phyloP scores from a whole-genome alignment of 2,888 invertebrate genomes.

The Adelognathus sp. region DNA sequence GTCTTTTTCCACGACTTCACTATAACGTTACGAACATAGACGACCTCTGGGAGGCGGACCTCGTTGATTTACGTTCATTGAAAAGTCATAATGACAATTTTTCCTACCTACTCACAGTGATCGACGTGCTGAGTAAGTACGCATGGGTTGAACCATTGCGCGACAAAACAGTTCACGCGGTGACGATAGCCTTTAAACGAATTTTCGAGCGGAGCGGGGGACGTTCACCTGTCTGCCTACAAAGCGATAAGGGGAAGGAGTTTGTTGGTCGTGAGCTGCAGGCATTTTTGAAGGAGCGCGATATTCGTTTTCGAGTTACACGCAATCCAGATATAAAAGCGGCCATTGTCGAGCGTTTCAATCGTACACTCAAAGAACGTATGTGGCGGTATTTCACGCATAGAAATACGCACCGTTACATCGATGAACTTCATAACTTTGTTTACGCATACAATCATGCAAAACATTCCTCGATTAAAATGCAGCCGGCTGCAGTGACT shows the following conservation, averaged over 20 bases:
- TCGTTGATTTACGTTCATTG: constrained; percentile 33
- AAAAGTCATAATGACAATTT: constrained; percentile 50
- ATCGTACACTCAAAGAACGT: constrained; percentile 69
- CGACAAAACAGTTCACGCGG: constrained; percentile 56
- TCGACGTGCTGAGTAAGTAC: constrained; percentile 63
- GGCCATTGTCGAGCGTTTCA: constrained; percentile 70
- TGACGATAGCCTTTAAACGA: constrained; percentile 57
- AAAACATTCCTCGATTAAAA: constrained; percentile 57
- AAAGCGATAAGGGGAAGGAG: constrained; percentile 66
- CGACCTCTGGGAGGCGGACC: constrained; percentile 57
- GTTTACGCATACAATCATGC: constrained; percentile 66
- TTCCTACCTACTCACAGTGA: constrained; percentile 57
- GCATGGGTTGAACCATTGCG: constrained; percentile 63
- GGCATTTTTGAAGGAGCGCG: constrained; percentile 43
- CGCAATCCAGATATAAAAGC: constrained; percentile 70
- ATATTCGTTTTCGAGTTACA: constrained; percentile 48
- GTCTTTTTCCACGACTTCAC: constrained; percentile 13
- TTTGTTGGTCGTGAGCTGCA: constrained; percentile 58
- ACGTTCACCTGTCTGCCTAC: constrained; percentile 41
- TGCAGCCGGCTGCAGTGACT: background rate
- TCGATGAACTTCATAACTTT: constrained; percentile 65
- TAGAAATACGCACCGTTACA: constrained; percentile 64
- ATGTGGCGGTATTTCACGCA: constrained; percentile 63
- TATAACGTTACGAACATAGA: constrained; percentile 54
- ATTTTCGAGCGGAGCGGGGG: constrained; percentile 52